Conservation (phyloP, 2,113 vertebrate species). For the Osmerus eperlanus region DNA sequence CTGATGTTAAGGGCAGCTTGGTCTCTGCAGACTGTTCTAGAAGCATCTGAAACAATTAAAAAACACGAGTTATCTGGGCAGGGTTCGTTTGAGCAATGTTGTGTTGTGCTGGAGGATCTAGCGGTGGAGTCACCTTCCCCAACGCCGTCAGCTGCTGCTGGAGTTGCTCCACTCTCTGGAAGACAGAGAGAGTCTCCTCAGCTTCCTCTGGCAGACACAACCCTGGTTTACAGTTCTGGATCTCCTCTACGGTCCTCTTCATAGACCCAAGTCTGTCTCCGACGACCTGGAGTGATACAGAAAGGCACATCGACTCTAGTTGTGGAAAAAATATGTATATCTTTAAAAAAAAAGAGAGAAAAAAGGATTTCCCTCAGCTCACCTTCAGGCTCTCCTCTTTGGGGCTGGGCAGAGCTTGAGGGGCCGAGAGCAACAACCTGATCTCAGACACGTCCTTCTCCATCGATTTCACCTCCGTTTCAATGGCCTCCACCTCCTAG, state of each 20-base stretch:
- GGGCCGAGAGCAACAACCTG: conserved; percentile 76
- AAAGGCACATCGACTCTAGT: not conserved
- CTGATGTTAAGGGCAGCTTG: not conserved
- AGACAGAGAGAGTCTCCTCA: conserved; percentile 76
- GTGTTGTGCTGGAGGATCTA: not conserved
- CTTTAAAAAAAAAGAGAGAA: not conserved
- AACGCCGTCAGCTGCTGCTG: conserved; percentile 75
- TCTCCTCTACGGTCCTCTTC: conserved; percentile 76
- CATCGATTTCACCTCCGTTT: conserved; percentile 81
- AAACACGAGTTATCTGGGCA: not conserved
- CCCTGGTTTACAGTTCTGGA: conserved; percentile 76
- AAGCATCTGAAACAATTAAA: not conserved
- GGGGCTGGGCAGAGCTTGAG: conserved; percentile 80
- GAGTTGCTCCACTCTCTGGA: conserved; percentile 74
- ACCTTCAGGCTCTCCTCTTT: conserved; percentile 76
- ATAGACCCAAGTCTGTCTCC: conserved; percentile 78
- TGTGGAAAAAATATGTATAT: no score
- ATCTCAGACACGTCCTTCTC: conserved; percentile 81
- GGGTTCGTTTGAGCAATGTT: not conserved
- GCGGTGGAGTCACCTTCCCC: conserved; percentile 69
- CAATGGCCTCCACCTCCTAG: conserved; percentile 86
- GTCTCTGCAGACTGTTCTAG: not conserved
- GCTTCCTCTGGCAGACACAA: conserved; percentile 75
- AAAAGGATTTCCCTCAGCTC: conserved; percentile 33
- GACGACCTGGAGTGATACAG: conserved; percentile 66